phyloP scores from a whole-genome alignment of 2,888 invertebrate species.

The Polietes domitor region DNA sequence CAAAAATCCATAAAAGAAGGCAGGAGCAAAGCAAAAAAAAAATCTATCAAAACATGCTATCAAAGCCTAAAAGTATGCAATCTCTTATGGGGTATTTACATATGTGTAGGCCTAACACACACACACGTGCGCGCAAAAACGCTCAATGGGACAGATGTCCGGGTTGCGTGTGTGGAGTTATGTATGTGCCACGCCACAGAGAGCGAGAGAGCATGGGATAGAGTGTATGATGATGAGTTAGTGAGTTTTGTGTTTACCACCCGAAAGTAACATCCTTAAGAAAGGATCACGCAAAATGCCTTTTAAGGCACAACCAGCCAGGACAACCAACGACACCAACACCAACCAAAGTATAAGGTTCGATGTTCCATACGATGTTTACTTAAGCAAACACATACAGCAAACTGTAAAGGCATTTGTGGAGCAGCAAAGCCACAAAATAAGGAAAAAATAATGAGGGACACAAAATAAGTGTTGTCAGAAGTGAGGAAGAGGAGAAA shows the following conservation, averaged over 20 bases:
- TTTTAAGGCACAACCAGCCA: conserved; percentile 37
- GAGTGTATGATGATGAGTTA: neutral
- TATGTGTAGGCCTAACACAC: neutral
- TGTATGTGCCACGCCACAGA: neutral
- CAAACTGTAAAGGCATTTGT: conserved; percentile 36
- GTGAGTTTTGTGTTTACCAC: neutral
- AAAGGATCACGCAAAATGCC: conserved; percentile 62
- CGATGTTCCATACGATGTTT: conserved; percentile 31
- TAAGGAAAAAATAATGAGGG: too few species aligned
- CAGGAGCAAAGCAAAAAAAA: conserved; percentile 21
- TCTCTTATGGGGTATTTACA: conserved; percentile 42
- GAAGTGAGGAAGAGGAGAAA: too few species aligned
- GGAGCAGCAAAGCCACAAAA: too few species aligned
- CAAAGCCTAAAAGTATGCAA: conserved; percentile 58
- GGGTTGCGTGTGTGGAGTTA: neutral
- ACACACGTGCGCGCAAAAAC: neutral
- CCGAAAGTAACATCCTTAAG: conserved; percentile 45
- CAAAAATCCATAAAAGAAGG: conserved; percentile 1
- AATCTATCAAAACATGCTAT: conserved; percentile 65
- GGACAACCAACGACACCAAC: too few species aligned
- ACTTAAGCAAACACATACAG: conserved; percentile 12
- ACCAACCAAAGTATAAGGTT: neutral
- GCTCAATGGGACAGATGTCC: neutral
- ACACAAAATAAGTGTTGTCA: too few species aligned
- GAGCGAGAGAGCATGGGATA: too few species aligned